Evolutionary conservation across 2,797 vertebrate genomes (phyloP).

Genomic region (Phyllotis vaccarum): DNA sequence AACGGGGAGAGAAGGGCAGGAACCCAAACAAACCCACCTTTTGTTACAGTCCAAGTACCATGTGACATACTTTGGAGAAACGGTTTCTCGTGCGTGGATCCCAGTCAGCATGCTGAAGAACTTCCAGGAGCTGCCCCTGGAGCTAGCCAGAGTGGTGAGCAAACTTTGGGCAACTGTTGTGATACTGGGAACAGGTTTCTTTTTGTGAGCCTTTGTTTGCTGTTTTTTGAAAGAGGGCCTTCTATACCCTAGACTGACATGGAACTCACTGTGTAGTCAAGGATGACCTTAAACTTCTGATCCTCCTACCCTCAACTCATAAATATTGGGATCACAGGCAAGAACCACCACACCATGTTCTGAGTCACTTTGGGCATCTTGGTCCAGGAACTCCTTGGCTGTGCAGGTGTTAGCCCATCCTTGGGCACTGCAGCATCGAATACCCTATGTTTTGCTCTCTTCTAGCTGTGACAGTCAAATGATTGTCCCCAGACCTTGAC

Average conservation of each 20-base stretch:
- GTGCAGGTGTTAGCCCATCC: not conserved
- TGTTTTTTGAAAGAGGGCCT: not conserved
- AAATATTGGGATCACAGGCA: not conserved
- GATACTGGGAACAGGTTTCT: not conserved
- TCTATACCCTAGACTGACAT: not conserved
- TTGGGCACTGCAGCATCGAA: not conserved
- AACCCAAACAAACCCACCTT: conserved; percentile 35
- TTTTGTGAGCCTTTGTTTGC: not conserved
- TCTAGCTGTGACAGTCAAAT: conserved; percentile 32
- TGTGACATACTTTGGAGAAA: conserved; percentile 88
- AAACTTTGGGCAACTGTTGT: conserved; percentile 6
- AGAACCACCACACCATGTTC: not conserved
- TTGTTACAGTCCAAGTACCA: conserved; percentile 88
- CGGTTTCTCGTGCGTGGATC: conserved; percentile 87
- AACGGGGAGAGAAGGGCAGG: conserved; percentile 31
- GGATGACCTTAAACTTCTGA: not conserved
- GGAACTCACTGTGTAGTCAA: not conserved
- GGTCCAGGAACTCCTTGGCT: not conserved
- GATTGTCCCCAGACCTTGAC: conserved; percentile 30
- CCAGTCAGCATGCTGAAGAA: conserved; percentile 83
- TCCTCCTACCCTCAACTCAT: not conserved
- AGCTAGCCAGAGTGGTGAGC: conserved; percentile 79
- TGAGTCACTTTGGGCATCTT: conserved; percentile 19
- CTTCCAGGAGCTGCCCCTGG: conserved; percentile 80
- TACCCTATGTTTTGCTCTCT: not conserved